phyloP scores from a whole-genome alignment of 2,113 vertebrate species.

The Ctenomys sociabilis region DNA sequence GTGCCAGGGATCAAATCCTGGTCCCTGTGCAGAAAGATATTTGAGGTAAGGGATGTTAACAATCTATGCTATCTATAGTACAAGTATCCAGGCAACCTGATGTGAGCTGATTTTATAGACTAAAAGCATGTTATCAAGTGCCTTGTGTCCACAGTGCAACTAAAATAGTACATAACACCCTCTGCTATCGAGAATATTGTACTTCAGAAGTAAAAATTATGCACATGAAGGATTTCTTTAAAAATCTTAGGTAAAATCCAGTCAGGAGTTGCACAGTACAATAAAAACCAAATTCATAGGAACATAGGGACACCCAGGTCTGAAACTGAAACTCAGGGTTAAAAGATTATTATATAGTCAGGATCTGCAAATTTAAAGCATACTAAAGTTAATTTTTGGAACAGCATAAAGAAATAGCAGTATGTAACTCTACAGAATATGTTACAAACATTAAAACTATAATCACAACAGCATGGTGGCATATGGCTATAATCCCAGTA shows the following conservation, averaged over 20 bases:
- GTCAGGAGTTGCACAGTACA: neutral
- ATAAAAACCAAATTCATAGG: neutral
- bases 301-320: neutral
- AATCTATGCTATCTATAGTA: neutral
- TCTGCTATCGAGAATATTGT: neutral
- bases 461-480: neutral
- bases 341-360: neutral
- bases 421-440: neutral
- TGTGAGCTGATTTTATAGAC: neutral
- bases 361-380: neutral
- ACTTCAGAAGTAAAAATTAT: constrained; percentile 38
- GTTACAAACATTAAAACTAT: neutral
- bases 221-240: neutral
- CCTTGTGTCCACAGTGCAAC: neutral
- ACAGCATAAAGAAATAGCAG: neutral
- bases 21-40: neutral
- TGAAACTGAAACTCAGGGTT: neutral
- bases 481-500: neutral
- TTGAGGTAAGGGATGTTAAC: constrained; percentile 36
- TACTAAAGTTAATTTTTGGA: constrained; percentile 29
- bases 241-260: neutral
- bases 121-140: neutral
- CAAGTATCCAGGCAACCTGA: neutral
- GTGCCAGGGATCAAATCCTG: no score
- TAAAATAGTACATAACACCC: neutral